phyloP scores from a whole-genome alignment of 2,113 vertebrate genomes.

The Colistium nudipinnis region DNA sequence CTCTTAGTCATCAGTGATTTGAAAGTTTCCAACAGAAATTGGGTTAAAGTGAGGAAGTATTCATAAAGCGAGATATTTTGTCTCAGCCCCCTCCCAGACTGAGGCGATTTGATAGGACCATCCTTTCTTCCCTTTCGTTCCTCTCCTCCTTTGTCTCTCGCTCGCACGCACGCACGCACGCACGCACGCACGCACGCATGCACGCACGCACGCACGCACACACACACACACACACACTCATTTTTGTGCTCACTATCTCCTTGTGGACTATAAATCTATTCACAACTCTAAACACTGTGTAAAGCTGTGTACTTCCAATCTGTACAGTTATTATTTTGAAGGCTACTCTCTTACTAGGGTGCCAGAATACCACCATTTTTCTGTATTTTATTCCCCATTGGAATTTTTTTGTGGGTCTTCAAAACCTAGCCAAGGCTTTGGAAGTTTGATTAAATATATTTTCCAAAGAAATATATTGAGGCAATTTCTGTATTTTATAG shows the following conservation, averaged over 20 bases:
- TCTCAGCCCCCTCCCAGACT: conserved; percentile 27
- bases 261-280: conserved; percentile 22
- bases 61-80: conserved; percentile 26
- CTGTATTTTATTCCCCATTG: conserved; percentile 19
- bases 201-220: not conserved
- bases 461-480: conserved; percentile 19
- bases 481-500: not conserved
- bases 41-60: conserved; percentile 24
- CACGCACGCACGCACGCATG: conserved; percentile 4
- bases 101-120: conserved; percentile 43
- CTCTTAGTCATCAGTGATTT: conserved; percentile 9
- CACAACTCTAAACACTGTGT: conserved; percentile 26
- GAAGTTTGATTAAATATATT: conserved; percentile 21
- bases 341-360: conserved; percentile 13
- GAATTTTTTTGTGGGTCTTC: conserved; percentile 17
- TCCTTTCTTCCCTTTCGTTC: conserved; percentile 27
- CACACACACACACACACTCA: conserved; percentile 6
- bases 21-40: conserved; percentile 43
- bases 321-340: conserved; percentile 19
- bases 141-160: conserved; percentile 15
- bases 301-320: conserved; percentile 34
- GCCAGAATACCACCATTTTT: conserved; percentile 28
- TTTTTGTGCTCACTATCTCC: conserved; percentile 15
- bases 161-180: no score
- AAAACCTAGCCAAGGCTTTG: conserved; percentile 21